phyloP scores from a whole-genome alignment of 2,888 invertebrate genomes.

The Cetonia aurata region DNA sequence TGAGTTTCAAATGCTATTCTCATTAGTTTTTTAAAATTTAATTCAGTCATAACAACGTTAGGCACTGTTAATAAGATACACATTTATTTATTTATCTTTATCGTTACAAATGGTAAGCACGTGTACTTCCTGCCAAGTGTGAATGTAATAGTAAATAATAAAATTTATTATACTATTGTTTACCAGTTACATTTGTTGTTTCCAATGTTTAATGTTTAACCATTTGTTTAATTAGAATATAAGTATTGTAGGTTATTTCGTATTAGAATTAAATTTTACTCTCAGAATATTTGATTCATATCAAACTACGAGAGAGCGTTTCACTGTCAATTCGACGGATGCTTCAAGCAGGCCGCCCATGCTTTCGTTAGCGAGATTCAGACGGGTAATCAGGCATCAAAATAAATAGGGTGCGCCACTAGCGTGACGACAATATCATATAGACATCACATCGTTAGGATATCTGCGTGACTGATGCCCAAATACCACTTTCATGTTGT shows the following conservation, averaged over 20 bases:
- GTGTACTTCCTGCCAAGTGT: too few relatives aligned
- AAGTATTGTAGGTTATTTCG: too few relatives aligned
- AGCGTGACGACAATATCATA: conserved; percentile 28
- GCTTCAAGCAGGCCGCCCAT: conserved; percentile 34
- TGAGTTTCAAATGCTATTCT: too few relatives aligned
- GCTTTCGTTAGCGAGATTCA: conserved; percentile 36
- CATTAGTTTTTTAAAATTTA: too few relatives aligned
- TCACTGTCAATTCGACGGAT: neutral
- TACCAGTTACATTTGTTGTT: neutral
- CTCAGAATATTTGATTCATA: neutral
- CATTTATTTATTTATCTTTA: too few relatives aligned
- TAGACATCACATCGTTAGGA: conserved; percentile 20
- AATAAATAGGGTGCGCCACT: conserved; percentile 43
- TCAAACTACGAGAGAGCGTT: neutral
- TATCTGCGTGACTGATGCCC: conserved; percentile 17
- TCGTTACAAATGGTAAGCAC: too few relatives aligned
- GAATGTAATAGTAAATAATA: too few relatives aligned
- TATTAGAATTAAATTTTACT: neutral
- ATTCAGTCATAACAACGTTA: too few relatives aligned
- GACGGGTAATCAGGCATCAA: conserved; percentile 42
- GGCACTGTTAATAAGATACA: too few relatives aligned
- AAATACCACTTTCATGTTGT: conserved; percentile 1
- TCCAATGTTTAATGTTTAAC: neutral
- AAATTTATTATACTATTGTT: too few relatives aligned
- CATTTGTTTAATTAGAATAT: too few relatives aligned